phyloP scores from a whole-genome alignment of 2,797 vertebrate species.

The Mormyrus proboscirostris region DNA sequence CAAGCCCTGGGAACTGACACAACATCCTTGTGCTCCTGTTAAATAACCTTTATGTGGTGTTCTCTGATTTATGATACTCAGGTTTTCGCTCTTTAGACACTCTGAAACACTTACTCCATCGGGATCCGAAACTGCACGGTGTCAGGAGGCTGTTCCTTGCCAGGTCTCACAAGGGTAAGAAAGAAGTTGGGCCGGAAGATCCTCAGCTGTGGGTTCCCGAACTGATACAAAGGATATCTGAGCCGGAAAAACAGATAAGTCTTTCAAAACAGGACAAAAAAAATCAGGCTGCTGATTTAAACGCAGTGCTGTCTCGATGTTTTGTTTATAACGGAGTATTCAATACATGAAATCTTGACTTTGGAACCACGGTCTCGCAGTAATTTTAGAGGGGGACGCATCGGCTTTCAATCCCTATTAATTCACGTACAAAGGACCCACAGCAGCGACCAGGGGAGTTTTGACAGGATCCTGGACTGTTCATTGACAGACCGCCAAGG shows the following conservation, averaged over 20 bases:
- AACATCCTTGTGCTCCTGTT: constrained; percentile 6
- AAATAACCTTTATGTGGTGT: neutral
- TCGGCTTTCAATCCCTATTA: neutral
- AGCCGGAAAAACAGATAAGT: neutral
- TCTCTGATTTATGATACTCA: neutral
- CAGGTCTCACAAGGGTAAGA: constrained; percentile 80
- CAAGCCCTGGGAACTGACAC: constrained; percentile 5
- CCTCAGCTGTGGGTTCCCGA: constrained; percentile 85
- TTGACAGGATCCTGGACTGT: neutral
- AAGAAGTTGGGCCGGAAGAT: constrained; percentile 86
- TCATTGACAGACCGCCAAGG: neutral
- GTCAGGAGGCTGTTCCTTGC: constrained; percentile 76
- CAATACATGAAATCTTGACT: neutral
- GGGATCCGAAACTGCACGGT: constrained; percentile 88
- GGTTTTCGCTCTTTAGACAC: neutral
- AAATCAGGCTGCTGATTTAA: neutral
- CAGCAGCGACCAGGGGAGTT: neutral
- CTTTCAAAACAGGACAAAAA: neutral
- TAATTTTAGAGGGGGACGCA: neutral
- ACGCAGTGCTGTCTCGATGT: neutral
- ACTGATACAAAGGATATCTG: constrained; percentile 85
- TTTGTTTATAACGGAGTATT: neutral
- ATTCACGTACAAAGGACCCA: neutral
- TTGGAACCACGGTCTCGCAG: neutral
- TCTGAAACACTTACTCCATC: constrained; percentile 79